These are phyloP conservation scores for Polypterus senegalus DNA, from an alignment of 2,113 vertebrate species.

Conservation along the genomic window DNA sequence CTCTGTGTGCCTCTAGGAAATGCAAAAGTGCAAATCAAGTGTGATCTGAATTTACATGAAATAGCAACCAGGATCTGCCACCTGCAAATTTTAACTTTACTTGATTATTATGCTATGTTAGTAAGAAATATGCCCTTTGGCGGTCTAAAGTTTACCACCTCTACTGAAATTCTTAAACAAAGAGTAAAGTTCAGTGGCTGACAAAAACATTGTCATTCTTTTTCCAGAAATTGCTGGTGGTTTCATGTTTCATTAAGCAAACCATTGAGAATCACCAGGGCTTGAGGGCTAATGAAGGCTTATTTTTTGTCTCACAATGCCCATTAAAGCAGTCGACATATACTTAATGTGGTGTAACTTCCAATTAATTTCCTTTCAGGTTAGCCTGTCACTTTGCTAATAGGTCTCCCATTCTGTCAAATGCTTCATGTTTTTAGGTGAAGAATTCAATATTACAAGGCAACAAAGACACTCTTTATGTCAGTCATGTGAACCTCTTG, in stretches of 20 bases:
- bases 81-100: too few relatives aligned
- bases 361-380: conserved; percentile 12
- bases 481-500: not conserved
- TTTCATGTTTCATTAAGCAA: conserved; percentile 16
- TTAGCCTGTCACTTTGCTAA: conserved; percentile 7
- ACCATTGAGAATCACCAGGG: conserved; percentile 8
- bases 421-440: not conserved
- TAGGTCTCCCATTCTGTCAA: conserved; percentile 5
- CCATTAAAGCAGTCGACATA: conserved; percentile 11
- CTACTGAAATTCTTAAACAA: not conserved
- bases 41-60: too few relatives aligned
- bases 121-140: not conserved
- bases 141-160: not conserved
- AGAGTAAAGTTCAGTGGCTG: conserved; percentile 6
- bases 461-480: conserved; percentile 1
- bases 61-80: too few relatives aligned
- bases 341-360: conserved; percentile 11
- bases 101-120: too few relatives aligned
- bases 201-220: conserved; percentile 1
- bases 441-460: conserved; percentile 2
- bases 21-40: too few relatives aligned
- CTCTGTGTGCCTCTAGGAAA: too few relatives aligned
- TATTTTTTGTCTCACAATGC: conserved; percentile 7
- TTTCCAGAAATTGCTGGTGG: not conserved
- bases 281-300: conserved; percentile 9